A percentile compares a stretch with the other conserved stretches of the same genome.
Conservation (phyloP, 2,113 vertebrate species). For the Cariama cristata region DNA sequence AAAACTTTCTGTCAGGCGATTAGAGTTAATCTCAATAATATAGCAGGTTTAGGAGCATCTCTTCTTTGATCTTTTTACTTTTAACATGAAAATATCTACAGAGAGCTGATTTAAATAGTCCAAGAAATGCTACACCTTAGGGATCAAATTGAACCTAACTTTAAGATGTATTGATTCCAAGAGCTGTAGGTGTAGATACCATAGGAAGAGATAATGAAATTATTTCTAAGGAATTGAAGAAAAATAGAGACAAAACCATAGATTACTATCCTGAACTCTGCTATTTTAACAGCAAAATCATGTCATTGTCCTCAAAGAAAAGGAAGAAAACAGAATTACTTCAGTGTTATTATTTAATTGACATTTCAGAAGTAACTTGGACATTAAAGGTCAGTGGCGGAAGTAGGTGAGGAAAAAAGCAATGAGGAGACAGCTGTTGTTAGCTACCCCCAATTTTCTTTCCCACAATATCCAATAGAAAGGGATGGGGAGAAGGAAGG, state of each 20-base stretch:
- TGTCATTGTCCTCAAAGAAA: neutral
- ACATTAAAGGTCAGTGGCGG: neutral
- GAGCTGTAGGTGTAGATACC: neutral
- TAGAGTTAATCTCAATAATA: neutral
- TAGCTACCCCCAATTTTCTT: neutral
- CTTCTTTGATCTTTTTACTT: neutral
- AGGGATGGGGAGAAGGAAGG: neutral
- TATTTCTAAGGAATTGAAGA: neutral
- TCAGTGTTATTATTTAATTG: neutral
- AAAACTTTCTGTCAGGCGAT: neutral
- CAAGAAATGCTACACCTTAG: neutral
- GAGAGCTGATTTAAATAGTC: neutral
- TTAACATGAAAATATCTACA: neutral
- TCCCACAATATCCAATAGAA: neutral
- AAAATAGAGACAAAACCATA: neutral
- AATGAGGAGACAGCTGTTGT: neutral
- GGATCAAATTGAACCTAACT: neutral
- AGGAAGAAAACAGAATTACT: neutral
- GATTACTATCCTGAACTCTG: neutral
- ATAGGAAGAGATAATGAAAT: neutral
- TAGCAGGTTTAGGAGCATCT: neutral
- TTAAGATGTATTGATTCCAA: neutral
- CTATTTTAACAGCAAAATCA: neutral
- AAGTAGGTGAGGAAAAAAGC: neutral
- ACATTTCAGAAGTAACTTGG: neutral